These are phyloP conservation scores for Holothuria glaberrima DNA, from an alignment of 35 echinoderm and acorn worm species.

Conservation along the genomic window DNA sequence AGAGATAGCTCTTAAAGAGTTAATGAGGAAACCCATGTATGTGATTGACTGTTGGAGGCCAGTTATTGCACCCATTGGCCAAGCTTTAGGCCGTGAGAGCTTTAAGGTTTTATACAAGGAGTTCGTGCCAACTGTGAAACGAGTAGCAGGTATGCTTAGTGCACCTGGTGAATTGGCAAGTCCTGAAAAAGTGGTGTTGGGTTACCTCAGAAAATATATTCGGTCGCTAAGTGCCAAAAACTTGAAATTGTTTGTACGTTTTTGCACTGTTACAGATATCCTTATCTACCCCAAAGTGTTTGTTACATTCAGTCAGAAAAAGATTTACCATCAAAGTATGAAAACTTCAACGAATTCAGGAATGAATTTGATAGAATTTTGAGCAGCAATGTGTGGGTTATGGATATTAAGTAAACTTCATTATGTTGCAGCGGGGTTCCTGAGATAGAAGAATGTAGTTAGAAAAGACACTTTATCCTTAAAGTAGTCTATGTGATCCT, in stretches of 20 bases:
- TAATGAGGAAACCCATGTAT: slow-evolving; percentile 36
- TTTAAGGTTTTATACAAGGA: slow-evolving; percentile 7
- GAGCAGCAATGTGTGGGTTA: neutral
- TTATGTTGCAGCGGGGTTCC: neutral
- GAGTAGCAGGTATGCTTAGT: neutral
- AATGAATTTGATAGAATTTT: slow-evolving; percentile 16
- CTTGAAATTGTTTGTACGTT: neutral
- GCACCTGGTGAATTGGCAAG: neutral
- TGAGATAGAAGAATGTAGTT: no score
- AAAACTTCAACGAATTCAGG: neutral
- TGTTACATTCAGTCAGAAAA: neutral
- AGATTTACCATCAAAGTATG: slow-evolving; percentile 20
- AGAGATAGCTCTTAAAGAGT: slow-evolving; percentile 45
- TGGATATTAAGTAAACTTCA: neutral
- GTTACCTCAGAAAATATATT: neutral
- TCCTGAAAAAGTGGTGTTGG: neutral
- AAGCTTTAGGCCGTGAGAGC: neutral
- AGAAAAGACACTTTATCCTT: no score
- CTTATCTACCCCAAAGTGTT: neutral
- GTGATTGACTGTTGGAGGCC: slow-evolving; percentile 43
- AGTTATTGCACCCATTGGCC: neutral
- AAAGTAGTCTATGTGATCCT: no score
- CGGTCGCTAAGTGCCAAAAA: neutral
- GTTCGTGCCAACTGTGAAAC: neutral
- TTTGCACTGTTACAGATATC: neutral